Evolutionary conservation across 2,113 vertebrate genomes (phyloP), one percentile per base, ranked within the genome.

Genomic region (Callionymus lyra): DNA sequence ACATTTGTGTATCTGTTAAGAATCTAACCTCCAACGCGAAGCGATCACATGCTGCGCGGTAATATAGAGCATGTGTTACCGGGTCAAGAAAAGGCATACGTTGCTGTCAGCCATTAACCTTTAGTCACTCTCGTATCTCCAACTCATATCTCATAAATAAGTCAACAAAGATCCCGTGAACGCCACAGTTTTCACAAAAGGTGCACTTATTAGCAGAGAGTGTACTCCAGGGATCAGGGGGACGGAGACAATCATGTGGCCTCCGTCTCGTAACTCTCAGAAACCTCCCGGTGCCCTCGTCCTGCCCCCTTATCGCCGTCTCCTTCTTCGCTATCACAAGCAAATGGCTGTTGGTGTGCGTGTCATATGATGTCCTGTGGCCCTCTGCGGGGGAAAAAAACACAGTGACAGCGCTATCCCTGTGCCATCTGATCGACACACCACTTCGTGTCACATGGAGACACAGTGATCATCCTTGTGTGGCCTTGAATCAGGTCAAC

Each of bases 401-500:
- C 8, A 94, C 91, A 94, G 91, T 85, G 86, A 90, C 90, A 95
- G 84, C 91, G 91, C 89, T 93, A 90, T 94, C 87, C 87, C 82
- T 69, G 82, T 15, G 65, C 85, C 85, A 86, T 88, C 88, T 91
- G 88, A 93, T 84, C 86, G 83, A 85, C 91, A 89, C 87, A 75
- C 87, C 77, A 81, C 77, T 61, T 56, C 79, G 69, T 88, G 88
- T 94, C 92, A 94, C 91, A 94, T 93, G 91, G 84, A 87, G n/a
- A 31, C 11, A 16, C 77, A 85, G 39, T 54, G 40, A 45, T 31
- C 36, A 45, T 55, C 44, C 27, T 35, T 15, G 52, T 42, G 48
- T 36, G 63, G 21, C 34, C 32, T 50, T 56, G 86, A 87, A 83
- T 79, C 85, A 82, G 87, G 86, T 87, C 84, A 85, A 72, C 71